phyloP scores from a whole-genome alignment of 1,140 invertebrate genomes.

The Drosophila busckii region DNA sequence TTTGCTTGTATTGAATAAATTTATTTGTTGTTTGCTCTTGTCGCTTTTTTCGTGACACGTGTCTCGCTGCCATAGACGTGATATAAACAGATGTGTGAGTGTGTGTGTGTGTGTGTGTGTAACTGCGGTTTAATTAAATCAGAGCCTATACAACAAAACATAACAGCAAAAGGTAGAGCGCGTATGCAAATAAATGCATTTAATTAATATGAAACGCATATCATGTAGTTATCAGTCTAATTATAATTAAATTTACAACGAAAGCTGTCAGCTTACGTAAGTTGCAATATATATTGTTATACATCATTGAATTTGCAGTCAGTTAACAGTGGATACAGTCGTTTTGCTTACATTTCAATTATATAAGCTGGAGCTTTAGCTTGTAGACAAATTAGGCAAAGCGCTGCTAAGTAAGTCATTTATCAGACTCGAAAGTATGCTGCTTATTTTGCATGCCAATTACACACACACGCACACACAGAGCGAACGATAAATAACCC shows the following conservation, averaged over 20 bases:
- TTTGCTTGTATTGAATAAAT: slow-evolving; percentile 22
- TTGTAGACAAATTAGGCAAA: slow-evolving; percentile 13
- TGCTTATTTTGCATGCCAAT: slow-evolving; percentile 46
- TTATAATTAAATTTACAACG: slow-evolving; percentile 36
- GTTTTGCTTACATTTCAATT: no score
- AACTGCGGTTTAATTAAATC: slow-evolving; percentile 31
- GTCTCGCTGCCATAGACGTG: slow-evolving; percentile 2
- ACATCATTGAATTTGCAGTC: no score
- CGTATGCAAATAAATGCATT: slow-evolving; percentile 60
- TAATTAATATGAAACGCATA: slow-evolving; percentile 50
- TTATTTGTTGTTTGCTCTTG: slow-evolving; percentile 22
- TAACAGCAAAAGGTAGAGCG: no score
- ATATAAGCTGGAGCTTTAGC: no score
- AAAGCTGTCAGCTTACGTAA: no score
- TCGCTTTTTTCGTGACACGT: slow-evolving; percentile 16
- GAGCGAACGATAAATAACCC: slow-evolving; percentile 46
- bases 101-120: slow-evolving; percentile 12
- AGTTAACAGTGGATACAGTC: no score
- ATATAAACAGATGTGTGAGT: slow-evolving; percentile 26
- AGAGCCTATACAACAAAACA: slow-evolving; percentile 17
- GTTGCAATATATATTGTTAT: no score
- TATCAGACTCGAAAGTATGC: slow-evolving; percentile 24
- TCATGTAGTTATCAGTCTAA: slow-evolving; percentile 17
- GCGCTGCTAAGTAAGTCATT: slow-evolving; percentile 20
- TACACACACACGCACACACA: slow-evolving; percentile 5